Evolutionary conservation across 2,888 invertebrate genomes (phyloP).

Genomic region (Malthinus flaveolus): DNA sequence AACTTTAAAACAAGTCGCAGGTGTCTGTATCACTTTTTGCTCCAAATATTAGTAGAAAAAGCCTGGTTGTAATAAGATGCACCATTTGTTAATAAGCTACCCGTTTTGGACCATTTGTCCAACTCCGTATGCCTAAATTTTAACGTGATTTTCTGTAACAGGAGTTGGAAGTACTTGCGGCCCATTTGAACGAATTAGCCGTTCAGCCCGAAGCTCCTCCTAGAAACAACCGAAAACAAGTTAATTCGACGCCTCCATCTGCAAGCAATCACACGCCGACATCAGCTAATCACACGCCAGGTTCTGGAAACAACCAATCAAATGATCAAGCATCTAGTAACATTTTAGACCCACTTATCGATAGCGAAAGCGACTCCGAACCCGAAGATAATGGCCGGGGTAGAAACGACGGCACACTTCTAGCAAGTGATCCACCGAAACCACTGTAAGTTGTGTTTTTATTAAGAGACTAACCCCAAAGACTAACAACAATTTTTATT

Average conservation of each 20-base stretch:
- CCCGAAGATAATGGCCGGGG: conserved; percentile 80
- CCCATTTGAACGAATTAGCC: conserved; percentile 93
- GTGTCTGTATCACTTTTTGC: too few species aligned
- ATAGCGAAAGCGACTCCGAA: conserved; percentile 81
- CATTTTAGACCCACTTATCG: conserved; percentile 68
- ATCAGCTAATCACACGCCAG: conserved; percentile 32
- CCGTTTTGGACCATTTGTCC: too few species aligned
- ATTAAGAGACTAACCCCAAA: neutral
- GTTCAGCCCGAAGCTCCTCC: conserved; percentile 73
- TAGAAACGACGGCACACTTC: conserved; percentile 90
- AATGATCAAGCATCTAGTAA: conserved; percentile 51
- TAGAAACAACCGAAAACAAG: conserved; percentile 59
- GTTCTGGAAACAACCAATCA: conserved; percentile 45
- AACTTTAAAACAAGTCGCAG: too few species aligned
- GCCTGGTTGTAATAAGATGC: too few species aligned
- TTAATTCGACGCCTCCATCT: conserved; percentile 47
- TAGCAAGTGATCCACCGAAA: conserved; percentile 95
- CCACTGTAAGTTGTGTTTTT: conserved; percentile 76
- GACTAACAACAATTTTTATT: neutral
- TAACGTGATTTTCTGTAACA: conserved; percentile 47
- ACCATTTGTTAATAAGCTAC: too few species aligned
- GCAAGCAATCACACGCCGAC: conserved; percentile 44
- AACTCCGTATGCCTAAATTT: too few species aligned
- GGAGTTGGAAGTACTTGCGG: conserved; percentile 96
- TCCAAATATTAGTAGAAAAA: too few species aligned